Percentiles rank a stretch among this genome's conserved stretches.
Conservation (phyloP, 2,797 vertebrate genomes). For the Morus bassanus region DNA sequence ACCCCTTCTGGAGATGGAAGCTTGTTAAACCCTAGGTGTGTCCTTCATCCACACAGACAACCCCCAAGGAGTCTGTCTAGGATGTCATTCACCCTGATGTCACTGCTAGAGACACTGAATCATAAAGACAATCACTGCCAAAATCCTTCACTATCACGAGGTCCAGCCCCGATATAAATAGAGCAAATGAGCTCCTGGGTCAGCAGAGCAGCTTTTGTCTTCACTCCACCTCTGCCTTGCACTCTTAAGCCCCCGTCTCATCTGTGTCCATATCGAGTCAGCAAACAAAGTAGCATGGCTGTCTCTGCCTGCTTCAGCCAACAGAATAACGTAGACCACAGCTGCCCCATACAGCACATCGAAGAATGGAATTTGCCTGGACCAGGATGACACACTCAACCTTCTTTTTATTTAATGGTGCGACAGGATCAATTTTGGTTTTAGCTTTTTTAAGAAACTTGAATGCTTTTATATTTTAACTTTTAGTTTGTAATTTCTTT, state of each 20-base stretch:
- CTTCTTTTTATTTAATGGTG: conserved; percentile 85
- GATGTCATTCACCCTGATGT: conserved; percentile 78
- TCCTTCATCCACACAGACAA: conserved; percentile 79
- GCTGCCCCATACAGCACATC: conserved; percentile 52
- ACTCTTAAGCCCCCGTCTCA: conserved; percentile 43
- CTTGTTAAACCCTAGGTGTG: conserved; percentile 87
- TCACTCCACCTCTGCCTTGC: conserved; percentile 48
- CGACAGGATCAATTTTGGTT: conserved; percentile 84
- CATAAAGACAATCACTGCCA: conserved; percentile 95
- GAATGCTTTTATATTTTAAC: conserved; percentile 87
- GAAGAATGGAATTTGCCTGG: conserved; percentile 73
- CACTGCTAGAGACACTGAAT: conserved; percentile 88
- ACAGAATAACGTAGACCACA: not conserved
- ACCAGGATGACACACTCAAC: conserved; percentile 66
- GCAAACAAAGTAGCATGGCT: conserved; percentile 56
- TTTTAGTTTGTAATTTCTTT: conserved; percentile 83
- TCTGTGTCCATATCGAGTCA: conserved; percentile 24
- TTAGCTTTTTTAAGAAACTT: conserved; percentile 84
- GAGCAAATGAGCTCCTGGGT: conserved; percentile 51
- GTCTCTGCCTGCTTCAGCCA: conserved; percentile 48
- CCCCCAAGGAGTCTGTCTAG: conserved; percentile 77
- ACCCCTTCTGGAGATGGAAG: conserved; percentile 98
- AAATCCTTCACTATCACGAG: conserved; percentile 62
- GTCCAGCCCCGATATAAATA: conserved; percentile 54
- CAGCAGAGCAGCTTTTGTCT: conserved; percentile 60